Percentiles rank a stretch among this genome's conserved stretches.
Evolutionary conservation across 2,888 invertebrate species (phyloP).

Genomic region (Andrena trimmerana): DNA sequence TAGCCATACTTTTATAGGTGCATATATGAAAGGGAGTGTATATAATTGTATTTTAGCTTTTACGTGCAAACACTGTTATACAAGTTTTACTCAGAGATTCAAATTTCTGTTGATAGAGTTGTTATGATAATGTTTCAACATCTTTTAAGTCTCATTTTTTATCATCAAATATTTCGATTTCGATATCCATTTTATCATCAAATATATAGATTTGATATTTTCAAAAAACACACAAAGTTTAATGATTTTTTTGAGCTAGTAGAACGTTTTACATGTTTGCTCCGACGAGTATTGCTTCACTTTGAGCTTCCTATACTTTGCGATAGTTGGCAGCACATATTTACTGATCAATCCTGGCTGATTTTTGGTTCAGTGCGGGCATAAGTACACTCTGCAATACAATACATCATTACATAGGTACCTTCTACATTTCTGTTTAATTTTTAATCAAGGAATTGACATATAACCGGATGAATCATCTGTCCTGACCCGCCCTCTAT

Average conservation of each 20-base stretch:
- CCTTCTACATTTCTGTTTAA: too few relatives aligned
- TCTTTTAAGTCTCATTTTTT: too few relatives aligned
- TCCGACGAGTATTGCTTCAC: background rate
- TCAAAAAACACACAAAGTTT: background rate
- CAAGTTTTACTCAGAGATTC: background rate
- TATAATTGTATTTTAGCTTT: background rate
- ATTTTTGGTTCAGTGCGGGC: too few relatives aligned
- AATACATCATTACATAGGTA: too few relatives aligned
- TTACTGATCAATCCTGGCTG: constrained; percentile 4
- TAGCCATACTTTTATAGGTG: background rate
- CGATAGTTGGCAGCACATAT: constrained; percentile 58
- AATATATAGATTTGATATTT: background rate
- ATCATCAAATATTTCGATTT: too few relatives aligned
- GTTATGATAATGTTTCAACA: too few relatives aligned
- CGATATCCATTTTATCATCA: background rate
- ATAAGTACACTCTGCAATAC: too few relatives aligned
- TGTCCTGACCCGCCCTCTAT: too few relatives aligned
- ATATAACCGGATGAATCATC: too few relatives aligned
- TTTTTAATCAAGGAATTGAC: too few relatives aligned
- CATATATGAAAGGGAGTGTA: background rate
- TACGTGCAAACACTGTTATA: background rate
- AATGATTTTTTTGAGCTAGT: background rate
- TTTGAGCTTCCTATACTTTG: constrained; percentile 21
- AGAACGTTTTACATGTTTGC: background rate
- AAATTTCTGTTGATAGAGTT: background rate